Percentiles rank a stretch among this genome's conserved stretches.
Evolutionary conservation across 1,140 invertebrate genomes (phyloP).

Genomic region (Euura lappo): DNA sequence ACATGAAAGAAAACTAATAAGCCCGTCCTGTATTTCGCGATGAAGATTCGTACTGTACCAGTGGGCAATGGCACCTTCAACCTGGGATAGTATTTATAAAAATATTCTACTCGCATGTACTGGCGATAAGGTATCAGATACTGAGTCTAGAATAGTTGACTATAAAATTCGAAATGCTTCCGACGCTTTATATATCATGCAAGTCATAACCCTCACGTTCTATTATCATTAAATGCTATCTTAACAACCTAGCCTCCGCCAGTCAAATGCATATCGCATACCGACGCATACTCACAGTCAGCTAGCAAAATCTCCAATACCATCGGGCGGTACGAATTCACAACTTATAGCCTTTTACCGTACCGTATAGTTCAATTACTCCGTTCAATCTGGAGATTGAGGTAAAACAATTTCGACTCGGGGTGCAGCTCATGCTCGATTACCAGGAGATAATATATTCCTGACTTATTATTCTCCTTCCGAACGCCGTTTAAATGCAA

Average conservation of each 20-base stretch:
- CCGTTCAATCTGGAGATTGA: too few species aligned
- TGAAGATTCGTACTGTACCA: neutral
- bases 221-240: slow-evolving; percentile 5
- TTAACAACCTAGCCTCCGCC: neutral
- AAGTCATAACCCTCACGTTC: neutral
- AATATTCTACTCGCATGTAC: neutral
- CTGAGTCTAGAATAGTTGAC: neutral
- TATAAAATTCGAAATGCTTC: neutral
- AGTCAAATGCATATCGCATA: neutral
- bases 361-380: too few species aligned
- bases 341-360: neutral
- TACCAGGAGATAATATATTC: too few species aligned
- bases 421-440: too few species aligned
- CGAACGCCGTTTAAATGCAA: slow-evolving; percentile 54
- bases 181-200: neutral
- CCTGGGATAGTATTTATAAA: neutral
- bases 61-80: neutral
- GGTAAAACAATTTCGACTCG: too few species aligned
- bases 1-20: slow-evolving; percentile 7
- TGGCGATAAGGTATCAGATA: neutral
- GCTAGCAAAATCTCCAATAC: neutral
- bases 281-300: neutral
- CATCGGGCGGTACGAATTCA: neutral
- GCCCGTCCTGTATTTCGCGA: neutral
- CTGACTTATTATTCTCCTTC: slow-evolving; percentile 51